A percentile compares a stretch with the other conserved stretches of the same genome.
phyloP scores from a whole-genome alignment of 1,140 invertebrate genomes.

The Eufriesea mexicana region DNA sequence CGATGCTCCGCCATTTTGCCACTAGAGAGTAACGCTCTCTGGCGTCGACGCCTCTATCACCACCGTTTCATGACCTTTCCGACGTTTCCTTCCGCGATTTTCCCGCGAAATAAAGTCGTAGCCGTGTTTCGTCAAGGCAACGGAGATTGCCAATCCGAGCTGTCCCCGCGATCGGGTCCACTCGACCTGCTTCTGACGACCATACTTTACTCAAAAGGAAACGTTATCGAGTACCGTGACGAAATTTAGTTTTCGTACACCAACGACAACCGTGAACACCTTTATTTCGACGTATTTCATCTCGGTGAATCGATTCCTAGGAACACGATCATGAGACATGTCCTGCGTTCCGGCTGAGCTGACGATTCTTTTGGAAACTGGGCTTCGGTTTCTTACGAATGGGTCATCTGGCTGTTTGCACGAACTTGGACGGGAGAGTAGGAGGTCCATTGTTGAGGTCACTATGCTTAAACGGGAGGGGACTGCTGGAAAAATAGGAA shows the following conservation, averaged over 20 bases:
- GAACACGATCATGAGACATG: background rate
- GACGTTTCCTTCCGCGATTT: constrained; percentile 27
- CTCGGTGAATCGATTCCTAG: background rate
- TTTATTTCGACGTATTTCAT: constrained; percentile 6
- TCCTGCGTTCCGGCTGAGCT: background rate
- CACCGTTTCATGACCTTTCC: constrained; percentile 27
- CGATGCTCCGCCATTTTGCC: background rate
- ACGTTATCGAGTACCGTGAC: background rate
- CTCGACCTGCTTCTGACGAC: background rate
- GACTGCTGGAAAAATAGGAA: too few relatives aligned
- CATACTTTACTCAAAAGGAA: background rate
- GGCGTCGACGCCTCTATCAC: constrained; percentile 37
- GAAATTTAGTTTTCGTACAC: constrained; percentile 17
- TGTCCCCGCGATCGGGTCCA: background rate
- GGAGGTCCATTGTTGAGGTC: too few relatives aligned
- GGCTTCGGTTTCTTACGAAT: too few relatives aligned
- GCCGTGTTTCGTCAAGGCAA: constrained; percentile 28
- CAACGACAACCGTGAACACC: constrained; percentile 13
- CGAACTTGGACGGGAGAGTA: too few relatives aligned
- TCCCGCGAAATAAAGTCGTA: constrained; percentile 47
- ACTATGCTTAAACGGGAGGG: too few relatives aligned
- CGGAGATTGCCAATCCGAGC: constrained; percentile 51
- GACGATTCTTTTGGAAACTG: too few relatives aligned
- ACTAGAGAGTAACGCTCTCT: background rate
- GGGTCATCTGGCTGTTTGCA: too few relatives aligned